Base-by-base conservation (phyloP, 2,113 vertebrate species). In the Sander lucioperca region DNA sequence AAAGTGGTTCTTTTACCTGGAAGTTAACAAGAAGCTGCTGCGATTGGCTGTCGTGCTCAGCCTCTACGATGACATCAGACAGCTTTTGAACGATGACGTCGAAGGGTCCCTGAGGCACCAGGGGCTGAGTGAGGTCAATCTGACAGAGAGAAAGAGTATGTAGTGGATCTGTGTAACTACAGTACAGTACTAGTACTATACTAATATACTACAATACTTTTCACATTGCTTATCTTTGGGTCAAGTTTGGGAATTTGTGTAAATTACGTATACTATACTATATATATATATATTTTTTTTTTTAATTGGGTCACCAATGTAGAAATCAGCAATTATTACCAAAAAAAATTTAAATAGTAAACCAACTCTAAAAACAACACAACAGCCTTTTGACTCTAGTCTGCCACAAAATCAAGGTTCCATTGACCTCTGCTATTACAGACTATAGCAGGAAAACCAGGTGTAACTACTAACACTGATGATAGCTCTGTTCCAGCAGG, bases 21-120 rank as follows among this genome's bases (percentile, higher is more conserved):
- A 96, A 95, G 86, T 91, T 93, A 50, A 67, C 76, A 2, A 96
- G 90, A 47, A 95, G 91, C 80, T 91, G 89, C 81, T 92, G 92
- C 0, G 95, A 94, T 39, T 91, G 89, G 72, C 89, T 92, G 84
- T 95, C 85, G 3, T 94, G 90, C 64, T 93, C 92, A 0, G 96
- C 94, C 66, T 96, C 94, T 50, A 96, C 92, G 3, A 96, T 92
- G 74, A 96, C 86, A 1, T 96, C 95, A 8, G 95, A 95, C 25
- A 96, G 92, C 79, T 96, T 96, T 88, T 96, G 95, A 12, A 96
- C 81, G 18, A 96, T 96, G 73, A 95, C 50, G 39, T 95, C 79
- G 36, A 95, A 96, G 10, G 95, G 94, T 43, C 95, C 95, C 86
- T 96, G 95, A 2, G 86, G 88, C 6, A 18, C 84, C 78, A 96